A percentile compares a stretch with the other conserved stretches of the same genome.
These are phyloP conservation scores for Ephestia elutella DNA, from an alignment of 1,140 invertebrate genomes.

Conservation along the genomic window DNA sequence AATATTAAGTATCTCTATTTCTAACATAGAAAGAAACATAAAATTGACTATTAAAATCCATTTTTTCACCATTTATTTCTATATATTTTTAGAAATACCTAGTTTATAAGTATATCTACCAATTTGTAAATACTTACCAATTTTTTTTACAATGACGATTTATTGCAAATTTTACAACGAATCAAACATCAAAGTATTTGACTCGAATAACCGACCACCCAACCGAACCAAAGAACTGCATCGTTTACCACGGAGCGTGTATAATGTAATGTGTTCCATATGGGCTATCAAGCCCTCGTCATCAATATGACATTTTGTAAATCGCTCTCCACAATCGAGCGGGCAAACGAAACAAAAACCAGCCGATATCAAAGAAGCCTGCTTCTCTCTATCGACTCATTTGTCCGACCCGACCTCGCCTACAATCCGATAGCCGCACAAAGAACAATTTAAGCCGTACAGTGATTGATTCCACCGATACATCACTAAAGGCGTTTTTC, in stretches of 20 bases:
- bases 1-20: too few relatives aligned
- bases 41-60: too few relatives aligned
- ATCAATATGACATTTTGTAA: conserved; percentile 26
- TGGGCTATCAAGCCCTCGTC: conserved; percentile 4
- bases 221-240: too few relatives aligned
- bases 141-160: too few relatives aligned
- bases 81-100: too few relatives aligned
- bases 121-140: too few relatives aligned
- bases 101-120: too few relatives aligned
- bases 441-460: conserved; percentile 58
- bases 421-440: conserved; percentile 35
- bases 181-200: too few relatives aligned
- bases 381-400: conserved; percentile 29
- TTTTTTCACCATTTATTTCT: too few relatives aligned
- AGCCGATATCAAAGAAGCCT: conserved; percentile 21
- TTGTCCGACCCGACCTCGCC: conserved; percentile 27
- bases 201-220: too few relatives aligned
- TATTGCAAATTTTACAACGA: too few relatives aligned
- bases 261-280: conserved; percentile 2
- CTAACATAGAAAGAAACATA: too few relatives aligned
- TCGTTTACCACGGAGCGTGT: neutral
- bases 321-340: conserved; percentile 14
- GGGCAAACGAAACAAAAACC: conserved; percentile 21
- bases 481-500: conserved; percentile 71
- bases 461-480: conserved; percentile 70